Conservation (phyloP, 2,888 invertebrate genomes). For the Scrobipalpa atriplicella region DNA sequence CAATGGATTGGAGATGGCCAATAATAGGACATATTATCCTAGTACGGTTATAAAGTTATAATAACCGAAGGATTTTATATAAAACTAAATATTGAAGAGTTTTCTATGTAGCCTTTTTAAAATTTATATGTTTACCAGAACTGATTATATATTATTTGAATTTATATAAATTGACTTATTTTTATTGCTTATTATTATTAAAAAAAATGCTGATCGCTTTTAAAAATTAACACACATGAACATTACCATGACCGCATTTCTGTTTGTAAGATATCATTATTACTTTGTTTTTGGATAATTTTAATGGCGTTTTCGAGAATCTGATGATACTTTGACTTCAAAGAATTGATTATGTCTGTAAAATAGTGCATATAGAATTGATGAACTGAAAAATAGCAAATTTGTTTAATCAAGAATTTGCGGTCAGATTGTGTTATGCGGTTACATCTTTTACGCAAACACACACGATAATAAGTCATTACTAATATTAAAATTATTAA, state of each 20-base stretch:
- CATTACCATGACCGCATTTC: background rate
- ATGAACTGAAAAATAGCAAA: background rate
- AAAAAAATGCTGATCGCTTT: background rate
- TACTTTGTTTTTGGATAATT: too few relatives aligned
- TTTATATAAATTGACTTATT: background rate
- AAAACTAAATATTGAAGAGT: background rate
- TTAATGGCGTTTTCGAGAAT: too few relatives aligned
- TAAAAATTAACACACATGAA: background rate
- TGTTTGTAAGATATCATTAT: background rate
- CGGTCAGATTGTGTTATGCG: conserved; percentile 1
- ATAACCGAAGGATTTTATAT: background rate
- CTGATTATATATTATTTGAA: too few relatives aligned
- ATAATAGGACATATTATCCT: too few relatives aligned
- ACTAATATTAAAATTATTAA: background rate
- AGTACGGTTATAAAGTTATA: background rate
- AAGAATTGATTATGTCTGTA: too few relatives aligned
- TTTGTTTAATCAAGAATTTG: background rate
- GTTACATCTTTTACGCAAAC: background rate
- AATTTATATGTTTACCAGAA: background rate
- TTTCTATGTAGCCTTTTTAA: background rate
- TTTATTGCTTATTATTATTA: background rate
- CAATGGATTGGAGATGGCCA: too few relatives aligned
- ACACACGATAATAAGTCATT: background rate
- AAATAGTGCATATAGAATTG: too few relatives aligned
- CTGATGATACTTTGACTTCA: too few relatives aligned